Base-by-base conservation (phyloP, 2,888 invertebrate genomes). In the Eretmocerus hayati region DNA sequence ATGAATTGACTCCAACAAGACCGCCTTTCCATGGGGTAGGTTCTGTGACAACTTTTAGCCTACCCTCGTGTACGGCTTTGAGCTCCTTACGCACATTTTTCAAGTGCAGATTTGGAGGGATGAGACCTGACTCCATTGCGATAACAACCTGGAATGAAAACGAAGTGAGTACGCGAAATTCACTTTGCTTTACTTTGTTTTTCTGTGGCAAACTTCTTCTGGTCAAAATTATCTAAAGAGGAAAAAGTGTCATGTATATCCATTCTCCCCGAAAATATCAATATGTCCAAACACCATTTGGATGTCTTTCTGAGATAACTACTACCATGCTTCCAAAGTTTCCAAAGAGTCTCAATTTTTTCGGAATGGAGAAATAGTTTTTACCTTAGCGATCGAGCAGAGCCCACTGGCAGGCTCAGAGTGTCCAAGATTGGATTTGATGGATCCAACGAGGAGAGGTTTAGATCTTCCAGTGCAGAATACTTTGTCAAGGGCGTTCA, bases 351-450 rank as follows among this genome's bases (percentile, higher is more conserved):
- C 2, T 30, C 13, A 9, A 13, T 30, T 30, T 30, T 30, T 9
- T 13, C 30, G n/a, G n/a, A n/a, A n/a, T n/a, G n/a, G n/a, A n/a
- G n/a, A n/a, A n/a, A 26, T 26, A 26, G 26, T 26, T n/a, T 15
- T 33, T 16, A 82, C 86, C 76, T 92, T 92, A 2, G 86, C 82
- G 51, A 92, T 69, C 0, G 90, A 86, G 58, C 88, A 88, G 2
- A 91, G 74, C 6, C 91, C 87, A 3, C 88, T 87, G 2, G 83
- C 81, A 1, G 92, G 86, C 67, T 95, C 95, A 1, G 88, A 81
- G 71, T 95, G 95, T 0, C 95, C 95, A 69, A 94, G 79, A 72
- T 93, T 95, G 0, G 92, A 91, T 67, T 95, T 95, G 38, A 93
- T 83, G 0, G 94, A 91, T 2, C 95, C 94, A 48, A 95, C 85